Base-by-base conservation (phyloP, 1,140 invertebrate species). In the Lamellibrachia luymesi region DNA sequence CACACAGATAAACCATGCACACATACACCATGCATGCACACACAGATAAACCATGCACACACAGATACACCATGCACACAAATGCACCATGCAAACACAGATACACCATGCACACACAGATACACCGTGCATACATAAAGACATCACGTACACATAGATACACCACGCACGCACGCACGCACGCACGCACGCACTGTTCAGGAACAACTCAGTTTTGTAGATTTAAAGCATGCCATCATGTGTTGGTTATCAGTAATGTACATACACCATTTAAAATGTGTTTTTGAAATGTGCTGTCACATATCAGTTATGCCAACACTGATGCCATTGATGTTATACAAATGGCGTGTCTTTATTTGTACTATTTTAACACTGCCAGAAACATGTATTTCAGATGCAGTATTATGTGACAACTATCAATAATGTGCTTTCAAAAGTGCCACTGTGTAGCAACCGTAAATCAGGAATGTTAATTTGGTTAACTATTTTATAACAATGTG, bases 401-500 rank as follows among this genome's bases (percentile, higher is more conserved):
- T 17, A 80, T 80, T 6, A 4, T 80, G 64, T 80, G 13, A 22
- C 64, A 80, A 80, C 17, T 17, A 80, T 22, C 25, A 22, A 6
- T 80, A 80, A 80, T 80, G 13, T 80, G 17, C 64, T 80, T 8
- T 8, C 17, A 80, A 80, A 80, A 56, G 52, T 17, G 64, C 17
- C 7, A 22, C 64, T 80, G 7, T 22, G 6, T 4, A 80, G 17
- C 64, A 80, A 80, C 64, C 25, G 13, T 10, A 22, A 22, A 22
- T 22, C 64, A 91, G 91, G 51, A 91, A 10, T 91, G 91, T 91
- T 91, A 13, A 91, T 4, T 27, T 91, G 49, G 38, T 90, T 91
- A 25, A 91, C 51, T n/a, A 2, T 91, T 27, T 91, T 91, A 6
- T 91, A 80, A 80, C 13, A 80, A 80, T 80, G 64, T 10, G 64